These are phyloP conservation scores for Eublepharis macularius DNA, from an alignment of 2,113 vertebrate genomes.

Conservation along the genomic window DNA sequence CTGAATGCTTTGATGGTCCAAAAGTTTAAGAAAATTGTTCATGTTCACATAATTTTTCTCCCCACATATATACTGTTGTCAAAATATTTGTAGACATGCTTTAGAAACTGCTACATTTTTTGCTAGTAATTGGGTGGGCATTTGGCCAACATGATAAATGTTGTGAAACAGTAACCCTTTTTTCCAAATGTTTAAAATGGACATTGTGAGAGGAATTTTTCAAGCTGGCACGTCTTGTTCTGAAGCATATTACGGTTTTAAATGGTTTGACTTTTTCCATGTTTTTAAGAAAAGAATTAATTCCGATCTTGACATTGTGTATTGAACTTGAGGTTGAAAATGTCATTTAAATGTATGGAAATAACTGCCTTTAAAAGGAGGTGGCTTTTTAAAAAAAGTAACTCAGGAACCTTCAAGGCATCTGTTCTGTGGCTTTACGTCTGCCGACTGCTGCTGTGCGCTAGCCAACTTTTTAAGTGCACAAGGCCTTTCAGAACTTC, in stretches of 20 bases:
- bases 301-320: neutral
- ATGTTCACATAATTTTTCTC: neutral
- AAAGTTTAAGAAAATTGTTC: constrained; percentile 10
- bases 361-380: neutral
- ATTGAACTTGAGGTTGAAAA: neutral
- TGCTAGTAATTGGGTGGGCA: neutral
- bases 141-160: neutral
- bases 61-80: neutral
- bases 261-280: neutral
- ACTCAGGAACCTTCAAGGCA: neutral
- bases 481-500: neutral
- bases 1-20: constrained; percentile 1
- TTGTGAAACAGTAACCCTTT: neutral
- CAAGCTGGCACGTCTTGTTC: neutral
- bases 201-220: neutral
- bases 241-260: neutral
- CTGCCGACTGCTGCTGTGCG: neutral
- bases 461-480: neutral
- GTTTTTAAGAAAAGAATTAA: neutral
- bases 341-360: neutral
- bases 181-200: neutral
- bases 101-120: constrained; percentile 22
- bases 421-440: neutral
- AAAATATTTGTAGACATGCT: neutral
- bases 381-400: neutral